A percentile compares a stretch with the other conserved stretches of the same genome.
Conservation (phyloP, 2,888 invertebrate genomes). For the Eretmocerus hayati region DNA sequence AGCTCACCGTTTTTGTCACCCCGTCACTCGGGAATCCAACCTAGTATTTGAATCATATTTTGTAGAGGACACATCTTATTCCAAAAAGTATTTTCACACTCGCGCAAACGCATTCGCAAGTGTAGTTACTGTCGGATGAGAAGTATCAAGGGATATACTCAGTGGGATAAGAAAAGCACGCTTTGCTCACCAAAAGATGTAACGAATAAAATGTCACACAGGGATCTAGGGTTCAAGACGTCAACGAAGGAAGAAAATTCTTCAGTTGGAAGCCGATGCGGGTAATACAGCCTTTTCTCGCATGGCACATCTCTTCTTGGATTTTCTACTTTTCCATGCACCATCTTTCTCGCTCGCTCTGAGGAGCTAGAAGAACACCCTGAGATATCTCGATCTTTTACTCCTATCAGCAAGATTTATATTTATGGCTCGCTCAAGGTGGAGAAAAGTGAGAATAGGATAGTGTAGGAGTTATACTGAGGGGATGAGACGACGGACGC, state of each 20-base stretch:
- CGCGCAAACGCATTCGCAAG: slow-evolving; percentile 17
- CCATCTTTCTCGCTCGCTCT: slow-evolving; percentile 6
- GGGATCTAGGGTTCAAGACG: slow-evolving; percentile 10
- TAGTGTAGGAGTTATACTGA: not conserved
- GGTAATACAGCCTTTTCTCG: slow-evolving; percentile 16
- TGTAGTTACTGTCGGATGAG: not conserved
- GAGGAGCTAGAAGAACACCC: slow-evolving; percentile 18
- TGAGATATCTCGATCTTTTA: slow-evolving; percentile 27
- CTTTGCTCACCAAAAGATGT: not conserved
- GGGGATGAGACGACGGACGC: no score
- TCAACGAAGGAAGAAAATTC: not conserved
- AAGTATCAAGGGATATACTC: slow-evolving; percentile 3
- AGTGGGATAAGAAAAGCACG: not conserved
- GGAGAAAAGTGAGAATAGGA: slow-evolving; percentile 14
- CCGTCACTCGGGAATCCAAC: no score
- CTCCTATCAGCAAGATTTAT: slow-evolving; percentile 32
- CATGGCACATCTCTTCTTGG: no score
- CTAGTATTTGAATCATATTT: no score
- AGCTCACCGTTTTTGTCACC: no score
- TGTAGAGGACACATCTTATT: not conserved
- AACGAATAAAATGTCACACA: slow-evolving; percentile 20
- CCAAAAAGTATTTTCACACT: slow-evolving; percentile 18
- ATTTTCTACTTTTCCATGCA: not conserved
- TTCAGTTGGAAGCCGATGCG: slow-evolving; percentile 9
- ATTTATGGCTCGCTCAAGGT: slow-evolving; percentile 28